Evolutionary conservation across 2,888 invertebrate species (phyloP), one percentile per base, ranked within the genome.

Genomic region (Brachynemurus nebulosus): DNA sequence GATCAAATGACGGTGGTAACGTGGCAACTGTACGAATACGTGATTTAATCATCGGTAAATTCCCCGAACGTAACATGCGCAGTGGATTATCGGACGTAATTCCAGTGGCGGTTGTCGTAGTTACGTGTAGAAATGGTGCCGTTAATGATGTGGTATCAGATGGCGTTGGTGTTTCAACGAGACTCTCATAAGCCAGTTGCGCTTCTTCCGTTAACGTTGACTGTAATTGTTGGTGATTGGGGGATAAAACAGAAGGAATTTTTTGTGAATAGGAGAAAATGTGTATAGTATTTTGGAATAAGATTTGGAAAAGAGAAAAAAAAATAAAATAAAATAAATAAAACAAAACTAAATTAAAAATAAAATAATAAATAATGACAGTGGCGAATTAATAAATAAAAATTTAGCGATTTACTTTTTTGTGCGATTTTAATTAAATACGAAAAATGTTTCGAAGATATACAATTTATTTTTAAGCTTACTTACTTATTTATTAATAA

Each of bases 171-270:
- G 68, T 64, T 59, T 93, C 92, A 44, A 97, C 90, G 42, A 97
- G 70, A 55, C 86, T 83, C 57, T 88, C 85, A 68, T 97, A 97
- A 0, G 92, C 96, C 57, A 86, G 79, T 59, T 89, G 90, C 38
- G 91, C 86, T 63, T 92, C 90, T 57, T 85, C 83, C 14, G 88
- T 86, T 54, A 92, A 72, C 20, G 82, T 80, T 20, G 81, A 78
- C 89, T 90, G 70, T 46, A 70, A 66, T 61, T 53, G 57, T 56
- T 25, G 30, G 23, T 40, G 49, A 54, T 6, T 33, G 17, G 51
- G 52, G 56, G 58, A 56, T n/a, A n/a, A n/a, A n/a, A n/a, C n/a
- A n/a, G n/a, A n/a, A n/a, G n/a, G n/a, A n/a, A n/a, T n/a, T n/a
- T n/a, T n/a, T n/a, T n/a, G n/a, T n/a, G n/a, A n/a, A n/a, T n/a